Conservation (phyloP, 2,888 invertebrate genomes). For the Phasia obesa region DNA sequence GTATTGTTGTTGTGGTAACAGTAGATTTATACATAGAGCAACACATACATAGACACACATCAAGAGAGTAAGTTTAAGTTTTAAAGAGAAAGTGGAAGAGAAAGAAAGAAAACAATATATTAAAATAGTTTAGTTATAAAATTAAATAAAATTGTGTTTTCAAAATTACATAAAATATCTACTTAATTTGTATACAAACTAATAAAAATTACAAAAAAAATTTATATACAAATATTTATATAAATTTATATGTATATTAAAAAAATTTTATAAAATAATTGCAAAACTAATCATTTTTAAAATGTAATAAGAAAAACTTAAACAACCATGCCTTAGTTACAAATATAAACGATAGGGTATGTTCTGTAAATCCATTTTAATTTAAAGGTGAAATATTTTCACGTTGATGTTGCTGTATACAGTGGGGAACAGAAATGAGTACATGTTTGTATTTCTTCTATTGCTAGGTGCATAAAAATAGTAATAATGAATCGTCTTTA, state of each 20-base stretch:
- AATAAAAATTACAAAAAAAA: conserved; percentile 44
- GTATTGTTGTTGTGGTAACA: conserved; percentile 20
- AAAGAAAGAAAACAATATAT: conserved; percentile 40
- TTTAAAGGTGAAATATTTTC: too few relatives aligned
- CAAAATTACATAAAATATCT: conserved; percentile 9
- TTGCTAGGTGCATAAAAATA: too few relatives aligned
- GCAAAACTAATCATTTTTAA: not conserved
- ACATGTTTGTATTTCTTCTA: too few relatives aligned
- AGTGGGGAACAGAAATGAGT: too few relatives aligned
- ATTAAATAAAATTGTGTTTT: conserved; percentile 14
- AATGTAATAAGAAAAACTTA: too few relatives aligned
- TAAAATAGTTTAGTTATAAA: conserved; percentile 49
- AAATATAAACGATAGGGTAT: too few relatives aligned
- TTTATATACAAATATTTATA: too few relatives aligned
- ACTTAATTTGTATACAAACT: conserved; percentile 3
- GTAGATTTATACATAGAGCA: conserved; percentile 28
- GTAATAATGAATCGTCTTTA: too few relatives aligned
- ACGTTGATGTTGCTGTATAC: too few relatives aligned
- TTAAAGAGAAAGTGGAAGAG: conserved; percentile 39
- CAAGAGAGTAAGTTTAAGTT: conserved; percentile 43
- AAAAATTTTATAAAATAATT: not conserved
- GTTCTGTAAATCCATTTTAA: too few relatives aligned
- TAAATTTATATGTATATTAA: too few relatives aligned
- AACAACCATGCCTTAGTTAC: too few relatives aligned
- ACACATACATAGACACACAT: conserved; percentile 61